Evolutionary conservation across 2,113 vertebrate species (phyloP).

Genomic region (Zosterops hypoxanthus): DNA sequence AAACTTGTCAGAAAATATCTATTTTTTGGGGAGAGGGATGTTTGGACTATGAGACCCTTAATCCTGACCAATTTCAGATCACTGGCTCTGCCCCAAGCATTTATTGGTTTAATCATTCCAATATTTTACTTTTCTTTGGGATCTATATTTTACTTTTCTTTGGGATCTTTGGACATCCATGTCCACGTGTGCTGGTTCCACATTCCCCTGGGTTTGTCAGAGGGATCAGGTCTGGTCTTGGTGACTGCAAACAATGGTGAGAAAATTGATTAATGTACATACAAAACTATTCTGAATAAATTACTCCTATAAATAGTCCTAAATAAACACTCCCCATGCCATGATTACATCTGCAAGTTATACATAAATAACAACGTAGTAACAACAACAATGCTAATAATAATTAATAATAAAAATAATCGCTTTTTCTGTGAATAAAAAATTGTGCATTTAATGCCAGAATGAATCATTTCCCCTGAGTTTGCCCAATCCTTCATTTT

Average conservation of each 20-base stretch:
- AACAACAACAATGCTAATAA: background rate
- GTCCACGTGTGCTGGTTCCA: background rate
- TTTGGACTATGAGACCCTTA: rapidly evolving
- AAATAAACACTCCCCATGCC: background rate
- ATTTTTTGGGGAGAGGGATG: rapidly evolving
- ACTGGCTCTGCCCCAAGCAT: background rate
- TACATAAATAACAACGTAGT: background rate
- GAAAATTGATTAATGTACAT: background rate
- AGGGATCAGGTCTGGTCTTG: background rate
- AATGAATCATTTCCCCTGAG: background rate
- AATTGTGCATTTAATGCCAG: background rate
- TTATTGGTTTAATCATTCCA: background rate
- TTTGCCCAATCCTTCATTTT: background rate
- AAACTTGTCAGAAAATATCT: background rate
- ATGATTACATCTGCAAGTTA: background rate
- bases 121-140: background rate
- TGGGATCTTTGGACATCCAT: background rate
- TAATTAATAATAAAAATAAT: background rate
- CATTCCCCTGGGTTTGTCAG: background rate
- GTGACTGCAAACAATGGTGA: background rate
- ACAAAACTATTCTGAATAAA: background rate
- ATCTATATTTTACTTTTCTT: background rate
- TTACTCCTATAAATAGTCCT: background rate
- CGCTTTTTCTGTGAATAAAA: background rate
- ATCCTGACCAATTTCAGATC: background rate